phyloP scores from a whole-genome alignment of 2,797 vertebrate species.

The Sebastes matsubarae region DNA sequence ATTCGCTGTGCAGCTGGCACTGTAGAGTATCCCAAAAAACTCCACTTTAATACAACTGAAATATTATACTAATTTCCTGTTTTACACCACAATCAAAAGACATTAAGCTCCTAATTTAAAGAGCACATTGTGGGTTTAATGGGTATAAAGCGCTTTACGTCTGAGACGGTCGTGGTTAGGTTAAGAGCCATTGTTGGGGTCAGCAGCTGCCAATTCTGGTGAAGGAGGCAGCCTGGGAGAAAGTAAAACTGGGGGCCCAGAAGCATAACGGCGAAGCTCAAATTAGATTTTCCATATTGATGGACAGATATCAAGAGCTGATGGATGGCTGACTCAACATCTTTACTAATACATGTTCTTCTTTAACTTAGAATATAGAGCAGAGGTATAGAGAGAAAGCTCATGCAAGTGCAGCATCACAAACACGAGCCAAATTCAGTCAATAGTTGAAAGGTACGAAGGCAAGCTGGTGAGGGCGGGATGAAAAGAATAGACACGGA shows the following conservation, averaged over 20 bases:
- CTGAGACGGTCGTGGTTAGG: conserved; percentile 40
- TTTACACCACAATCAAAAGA: conserved; percentile 49
- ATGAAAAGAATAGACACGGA: conserved; percentile 40
- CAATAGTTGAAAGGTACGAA: conserved; percentile 15
- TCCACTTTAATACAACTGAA: conserved; percentile 9
- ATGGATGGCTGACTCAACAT: not conserved
- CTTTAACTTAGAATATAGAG: not conserved
- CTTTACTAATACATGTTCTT: not conserved
- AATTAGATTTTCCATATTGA: conserved; percentile 7
- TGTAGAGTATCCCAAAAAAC: not conserved
- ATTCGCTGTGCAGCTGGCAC: conserved; percentile 18
- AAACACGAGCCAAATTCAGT: conserved; percentile 59
- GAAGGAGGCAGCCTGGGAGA: conserved; percentile 32
- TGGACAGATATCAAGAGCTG: not conserved
- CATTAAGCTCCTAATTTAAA: conserved; percentile 28
- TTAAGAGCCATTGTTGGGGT: conserved; percentile 55
- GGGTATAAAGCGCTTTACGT: conserved; percentile 33
- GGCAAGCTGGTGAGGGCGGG: conserved; percentile 30
- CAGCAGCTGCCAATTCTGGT: conserved; percentile 61
- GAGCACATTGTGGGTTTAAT: conserved; percentile 38
- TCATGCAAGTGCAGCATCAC: conserved; percentile 41
- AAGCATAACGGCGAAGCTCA: not conserved
- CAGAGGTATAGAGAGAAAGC: not conserved
- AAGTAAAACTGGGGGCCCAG: conserved; percentile 19
- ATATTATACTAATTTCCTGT: conserved; percentile 34